Evolutionary conservation across 2,888 invertebrate genomes (phyloP), one percentile per base, ranked within the genome.

Genomic region (Nymphalis c-album): DNA sequence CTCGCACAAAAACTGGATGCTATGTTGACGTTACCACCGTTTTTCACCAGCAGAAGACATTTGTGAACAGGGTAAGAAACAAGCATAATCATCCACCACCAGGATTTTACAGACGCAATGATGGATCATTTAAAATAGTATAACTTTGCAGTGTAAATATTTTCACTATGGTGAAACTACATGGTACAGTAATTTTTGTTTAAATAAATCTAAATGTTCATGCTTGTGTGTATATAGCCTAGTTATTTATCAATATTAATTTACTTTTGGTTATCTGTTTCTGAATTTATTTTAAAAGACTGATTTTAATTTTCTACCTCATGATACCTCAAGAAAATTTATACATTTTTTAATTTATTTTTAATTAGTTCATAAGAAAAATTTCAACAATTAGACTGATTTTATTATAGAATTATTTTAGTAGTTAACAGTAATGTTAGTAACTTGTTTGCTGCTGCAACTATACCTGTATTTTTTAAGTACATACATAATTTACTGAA

Each of bases 61-160:
- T 85, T 18, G 85, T 91, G 16, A 81, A 86, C 67, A 76, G 90
- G 72, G 87, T 91, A 48, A 81, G 91, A 47, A 85, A 87, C 63
- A 77, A 75, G 40, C 91, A 91, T 53, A 91, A 90, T 63, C 91
- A 91, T 63, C 84, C 85, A 4, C 79, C 88, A 3, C 90, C 90
- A 48, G 89, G 88, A 0, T 90, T 91, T 68, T 88, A 88, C 51
- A 78, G 85, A 20, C 81, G 86, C 1, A 85, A 78, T 60, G 88
- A 91, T 79, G 91, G 90, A 0, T 89, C 89, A 31, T 91, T 85
- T 69, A 89, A 85, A 81, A 82, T 90, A 72, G 88, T 88, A 17
- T 89, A 77, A 80, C 5, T 53, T 47, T 57, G 22, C 50, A 2
- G 5, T 8, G 3, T 50, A 3, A 50, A 50, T 18, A 53, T 5